Percentiles rank a stretch among this genome's conserved stretches.
Conservation (phyloP, 2,113 vertebrate species). For the Malurus alboscapulatus region DNA sequence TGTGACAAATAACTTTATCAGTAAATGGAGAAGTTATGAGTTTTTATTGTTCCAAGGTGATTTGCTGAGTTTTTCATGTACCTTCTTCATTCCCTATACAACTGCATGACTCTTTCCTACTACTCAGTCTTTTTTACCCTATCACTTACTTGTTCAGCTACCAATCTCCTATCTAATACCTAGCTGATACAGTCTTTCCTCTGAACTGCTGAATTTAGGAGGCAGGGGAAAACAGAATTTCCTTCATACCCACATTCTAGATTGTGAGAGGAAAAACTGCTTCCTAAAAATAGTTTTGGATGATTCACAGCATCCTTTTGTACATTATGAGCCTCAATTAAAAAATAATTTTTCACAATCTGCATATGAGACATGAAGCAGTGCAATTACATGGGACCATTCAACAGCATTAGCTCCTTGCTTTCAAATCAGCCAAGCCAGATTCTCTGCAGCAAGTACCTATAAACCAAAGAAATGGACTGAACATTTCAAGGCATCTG, state of each 20-base stretch:
- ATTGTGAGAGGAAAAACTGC: rapidly evolving
- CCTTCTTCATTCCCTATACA: neutral
- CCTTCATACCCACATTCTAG: neutral
- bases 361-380: neutral
- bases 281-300: neutral
- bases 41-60: neutral
- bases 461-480: neutral
- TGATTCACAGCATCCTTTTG: neutral
- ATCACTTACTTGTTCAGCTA: neutral
- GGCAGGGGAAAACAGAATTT: neutral
- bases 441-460: neutral
- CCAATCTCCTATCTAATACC: neutral
- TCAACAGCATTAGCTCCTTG: neutral
- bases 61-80: neutral
- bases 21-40: neutral
- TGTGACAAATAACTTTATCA: neutral
- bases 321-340: rapidly evolving
- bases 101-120: neutral
- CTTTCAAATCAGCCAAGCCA: neutral
- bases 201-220: neutral
- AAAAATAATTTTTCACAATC: neutral
- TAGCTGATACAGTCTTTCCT: neutral
- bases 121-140: neutral
- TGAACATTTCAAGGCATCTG: neutral
- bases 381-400: neutral